These are phyloP conservation scores for Sardina pilchardus DNA, from an alignment of 2,113 vertebrate species.

Conservation along the genomic window DNA sequence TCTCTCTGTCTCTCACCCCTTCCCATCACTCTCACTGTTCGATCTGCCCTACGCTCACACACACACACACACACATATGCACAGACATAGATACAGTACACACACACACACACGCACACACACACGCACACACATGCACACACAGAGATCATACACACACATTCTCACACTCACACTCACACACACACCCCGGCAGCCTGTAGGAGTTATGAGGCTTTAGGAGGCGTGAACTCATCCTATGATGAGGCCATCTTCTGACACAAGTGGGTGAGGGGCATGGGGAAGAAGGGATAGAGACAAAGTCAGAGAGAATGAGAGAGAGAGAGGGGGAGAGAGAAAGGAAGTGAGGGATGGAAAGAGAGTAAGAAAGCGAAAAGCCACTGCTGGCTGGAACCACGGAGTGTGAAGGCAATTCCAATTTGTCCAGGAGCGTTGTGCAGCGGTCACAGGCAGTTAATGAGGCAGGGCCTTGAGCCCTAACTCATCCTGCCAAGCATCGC, in stretches of 20 bases:
- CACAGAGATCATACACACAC: background rate
- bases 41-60: background rate
- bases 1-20: background rate
- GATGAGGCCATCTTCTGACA: background rate
- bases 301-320: slow-evolving; percentile 9
- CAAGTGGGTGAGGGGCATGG: background rate
- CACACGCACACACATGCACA: background rate
- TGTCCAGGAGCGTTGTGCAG: slow-evolving; percentile 64
- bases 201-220: background rate
- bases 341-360: background rate
- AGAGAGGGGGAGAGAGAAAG: background rate
- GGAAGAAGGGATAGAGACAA: background rate
- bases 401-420: slow-evolving; percentile 74
- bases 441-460: slow-evolving; percentile 77
- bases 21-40: background rate
- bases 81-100: background rate
- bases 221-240: background rate
- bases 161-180: background rate
- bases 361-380: slow-evolving; percentile 26
- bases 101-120: background rate
- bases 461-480: slow-evolving; percentile 72
- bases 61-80: background rate
- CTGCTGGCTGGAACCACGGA: slow-evolving; percentile 32
- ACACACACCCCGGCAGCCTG: background rate
- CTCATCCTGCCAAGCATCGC: slow-evolving; percentile 76